A percentile compares a stretch with the other conserved stretches of the same genome.
These are phyloP conservation scores for Myotis myotis DNA, from an alignment of 2,797 vertebrate species.

Conservation along the genomic window DNA sequence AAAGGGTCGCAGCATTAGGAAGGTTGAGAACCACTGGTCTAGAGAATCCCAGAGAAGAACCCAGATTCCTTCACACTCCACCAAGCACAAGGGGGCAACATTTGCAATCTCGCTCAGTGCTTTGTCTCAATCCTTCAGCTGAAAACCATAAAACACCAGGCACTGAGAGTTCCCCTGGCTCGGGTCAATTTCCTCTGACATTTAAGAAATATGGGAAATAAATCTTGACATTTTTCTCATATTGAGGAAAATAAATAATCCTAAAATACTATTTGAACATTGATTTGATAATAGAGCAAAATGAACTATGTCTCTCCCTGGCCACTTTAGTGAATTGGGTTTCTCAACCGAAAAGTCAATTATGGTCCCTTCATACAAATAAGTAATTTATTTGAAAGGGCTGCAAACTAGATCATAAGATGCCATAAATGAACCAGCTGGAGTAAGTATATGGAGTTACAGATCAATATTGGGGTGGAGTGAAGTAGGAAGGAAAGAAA, in stretches of 20 bases:
- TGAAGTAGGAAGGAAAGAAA: background rate
- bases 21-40: no score
- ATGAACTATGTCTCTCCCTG: slow-evolving; percentile 68
- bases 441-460: slow-evolving; percentile 21
- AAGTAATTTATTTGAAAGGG: slow-evolving; percentile 69
- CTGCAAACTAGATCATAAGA: slow-evolving; percentile 59
- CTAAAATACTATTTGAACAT: slow-evolving; percentile 71
- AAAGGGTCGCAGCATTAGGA: no score
- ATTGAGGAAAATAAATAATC: slow-evolving; percentile 73
- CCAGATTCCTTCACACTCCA: background rate
- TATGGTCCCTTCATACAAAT: slow-evolving; percentile 66
- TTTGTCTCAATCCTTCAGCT: background rate
- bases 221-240: slow-evolving; percentile 70
- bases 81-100: background rate
- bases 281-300: slow-evolving; percentile 71
- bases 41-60: background rate
- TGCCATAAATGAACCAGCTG: slow-evolving; percentile 57
- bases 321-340: slow-evolving; percentile 64
- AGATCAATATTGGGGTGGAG: background rate
- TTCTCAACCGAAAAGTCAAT: slow-evolving; percentile 71
- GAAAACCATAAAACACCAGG: background rate
- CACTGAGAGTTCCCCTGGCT: background rate
- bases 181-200: slow-evolving; percentile 60
- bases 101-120: background rate
- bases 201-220: slow-evolving; percentile 68